Evolutionary conservation across 1,140 invertebrate genomes (phyloP), one percentile per base, ranked within the genome.

Genomic region (Spodoptera litura): DNA sequence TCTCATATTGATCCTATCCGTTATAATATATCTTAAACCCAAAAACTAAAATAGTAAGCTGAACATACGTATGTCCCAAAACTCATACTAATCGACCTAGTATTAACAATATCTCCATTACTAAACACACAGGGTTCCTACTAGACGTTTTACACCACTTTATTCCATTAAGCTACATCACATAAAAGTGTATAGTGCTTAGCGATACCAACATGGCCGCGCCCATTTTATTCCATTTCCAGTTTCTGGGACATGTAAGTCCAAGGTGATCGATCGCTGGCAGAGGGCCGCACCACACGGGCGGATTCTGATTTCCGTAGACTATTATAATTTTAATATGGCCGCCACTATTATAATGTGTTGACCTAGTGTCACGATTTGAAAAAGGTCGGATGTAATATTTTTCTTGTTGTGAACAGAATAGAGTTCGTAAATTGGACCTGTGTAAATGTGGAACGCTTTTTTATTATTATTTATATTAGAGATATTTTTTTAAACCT

Each of bases 301-400:
- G 59, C 38, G 25, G 73, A 62, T 11, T 75, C 59, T 25, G 59
- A 62, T 75, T 75, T 62, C 51, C 73, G 58, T 6, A 53, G 13
- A 55, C 58, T 75, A 75, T 75, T 75, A 62, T 62, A 75, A 52
- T 75, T 75, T 75, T 75, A 75, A 74, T 74, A 44, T 61, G 49
- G 31, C 31, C 25, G 25, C n/a, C 15, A 66, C 62, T 49, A 44
- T 44, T 44, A 49, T 66, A 66, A 74, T 74, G 11, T 74, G 31
- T 74, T 74, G 71, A 61, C 71, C 56, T 70, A 70, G 15, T 66
- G 66, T 70, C 71, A 27, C 27, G 59, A 31, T 15, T 75, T 75
- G 44, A 75, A 75, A 75, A 64, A 75, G 73, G 73, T 64, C 49
- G 51, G 71, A 61, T 73, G 55, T 61, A 52, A 59, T 74, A 61